Conservation (phyloP, 1,140 invertebrate genomes). For the Caerostris darwini region DNA sequence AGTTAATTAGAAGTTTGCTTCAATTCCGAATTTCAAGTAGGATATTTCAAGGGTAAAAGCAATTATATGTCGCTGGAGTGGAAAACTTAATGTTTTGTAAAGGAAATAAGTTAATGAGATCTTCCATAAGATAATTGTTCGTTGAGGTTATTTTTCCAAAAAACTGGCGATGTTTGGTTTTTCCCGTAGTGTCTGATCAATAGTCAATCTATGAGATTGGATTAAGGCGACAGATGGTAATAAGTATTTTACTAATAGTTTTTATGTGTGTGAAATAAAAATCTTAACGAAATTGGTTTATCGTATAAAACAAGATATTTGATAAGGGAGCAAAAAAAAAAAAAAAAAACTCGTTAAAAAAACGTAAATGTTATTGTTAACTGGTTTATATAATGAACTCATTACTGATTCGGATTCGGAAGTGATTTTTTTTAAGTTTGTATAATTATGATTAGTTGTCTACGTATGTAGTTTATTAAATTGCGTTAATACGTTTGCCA, state of each 20-base stretch:
- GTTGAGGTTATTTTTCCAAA: background rate
- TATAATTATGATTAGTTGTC: background rate
- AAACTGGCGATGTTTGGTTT: background rate
- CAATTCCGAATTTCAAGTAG: constrained; percentile 24
- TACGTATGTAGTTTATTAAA: background rate
- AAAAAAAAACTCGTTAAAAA: background rate
- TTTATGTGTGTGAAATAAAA: background rate
- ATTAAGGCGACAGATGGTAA: constrained; percentile 42
- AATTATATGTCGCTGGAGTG: constrained; percentile 29
- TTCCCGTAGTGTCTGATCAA: background rate
- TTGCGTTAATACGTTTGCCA: too few species aligned
- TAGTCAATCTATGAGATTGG: constrained; percentile 23
- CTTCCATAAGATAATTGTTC: constrained; percentile 24
- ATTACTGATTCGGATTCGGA: background rate
- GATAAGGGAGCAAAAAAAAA: background rate
- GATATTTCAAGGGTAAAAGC: constrained; percentile 14
- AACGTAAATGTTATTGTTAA: background rate
- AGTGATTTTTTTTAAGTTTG: background rate
- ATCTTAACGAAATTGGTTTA: constrained; percentile 2
- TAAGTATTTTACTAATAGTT: background rate
- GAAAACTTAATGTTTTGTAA: constrained; percentile 58
- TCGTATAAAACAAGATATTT: background rate
- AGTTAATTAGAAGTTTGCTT: background rate
- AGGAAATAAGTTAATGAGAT: constrained; percentile 48
- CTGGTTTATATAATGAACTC: constrained; percentile 8